phyloP scores from a whole-genome alignment of 2,888 invertebrate species.

The Acronicta alni region DNA sequence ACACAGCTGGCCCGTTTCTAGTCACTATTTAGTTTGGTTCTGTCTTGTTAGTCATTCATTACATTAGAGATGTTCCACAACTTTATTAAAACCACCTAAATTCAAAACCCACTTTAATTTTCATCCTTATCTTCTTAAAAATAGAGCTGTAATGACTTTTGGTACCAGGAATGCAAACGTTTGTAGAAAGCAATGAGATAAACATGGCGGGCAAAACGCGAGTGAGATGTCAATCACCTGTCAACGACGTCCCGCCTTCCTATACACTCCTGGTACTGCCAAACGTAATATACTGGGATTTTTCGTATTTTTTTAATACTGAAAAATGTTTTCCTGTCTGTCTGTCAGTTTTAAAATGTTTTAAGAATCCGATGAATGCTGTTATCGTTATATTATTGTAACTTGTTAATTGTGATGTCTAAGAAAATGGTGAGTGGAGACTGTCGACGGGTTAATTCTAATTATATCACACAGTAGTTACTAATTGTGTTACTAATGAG shows the following conservation, averaged over 20 bases:
- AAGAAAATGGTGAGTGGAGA: constrained; percentile 35
- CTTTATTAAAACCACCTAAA: constrained; percentile 31
- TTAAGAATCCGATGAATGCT: constrained; percentile 63
- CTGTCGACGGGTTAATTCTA: constrained; percentile 52
- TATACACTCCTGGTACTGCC: constrained; percentile 83
- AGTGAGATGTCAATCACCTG: constrained; percentile 89
- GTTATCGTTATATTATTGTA: constrained; percentile 51
- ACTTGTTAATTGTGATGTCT: constrained; percentile 54
- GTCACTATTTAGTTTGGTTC: constrained; percentile 86
- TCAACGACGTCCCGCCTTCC: constrained; percentile 83
- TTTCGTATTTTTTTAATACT: constrained; percentile 63
- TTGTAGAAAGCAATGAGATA: constrained; percentile 79
- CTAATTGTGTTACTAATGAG: constrained; percentile 40
- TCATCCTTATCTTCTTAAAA: constrained; percentile 41
- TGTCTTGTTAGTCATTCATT: constrained; percentile 88
- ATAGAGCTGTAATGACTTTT: constrained; percentile 38
- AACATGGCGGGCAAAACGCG: constrained; percentile 83
- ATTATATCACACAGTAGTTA: constrained; percentile 17
- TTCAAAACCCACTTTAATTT: constrained; percentile 38
- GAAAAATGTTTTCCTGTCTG: constrained; percentile 62
- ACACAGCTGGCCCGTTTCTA: constrained; percentile 87
- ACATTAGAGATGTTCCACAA: constrained; percentile 83
- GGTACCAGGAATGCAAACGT: constrained; percentile 33
- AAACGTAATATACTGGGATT: constrained; percentile 77
- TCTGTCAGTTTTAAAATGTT: constrained; percentile 58